Conservation (phyloP, 2,113 vertebrate genomes). For the Tamias sibiricus region DNA sequence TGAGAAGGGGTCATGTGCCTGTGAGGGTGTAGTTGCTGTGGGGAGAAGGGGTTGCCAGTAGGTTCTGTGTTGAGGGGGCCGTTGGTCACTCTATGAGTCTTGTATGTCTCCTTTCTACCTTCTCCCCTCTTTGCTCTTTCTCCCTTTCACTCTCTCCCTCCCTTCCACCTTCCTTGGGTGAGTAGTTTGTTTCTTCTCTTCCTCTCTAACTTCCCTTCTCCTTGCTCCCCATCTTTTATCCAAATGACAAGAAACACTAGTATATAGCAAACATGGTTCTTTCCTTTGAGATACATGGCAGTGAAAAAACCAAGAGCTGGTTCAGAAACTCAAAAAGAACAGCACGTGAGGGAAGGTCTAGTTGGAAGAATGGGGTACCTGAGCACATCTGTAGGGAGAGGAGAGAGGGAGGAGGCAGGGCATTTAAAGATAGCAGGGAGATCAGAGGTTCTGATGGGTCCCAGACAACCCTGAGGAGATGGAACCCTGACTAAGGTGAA, state of each 20-base stretch:
- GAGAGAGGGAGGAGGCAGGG: background rate
- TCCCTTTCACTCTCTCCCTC: background rate
- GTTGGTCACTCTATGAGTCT: background rate
- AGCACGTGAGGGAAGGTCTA: background rate
- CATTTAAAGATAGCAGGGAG: background rate
- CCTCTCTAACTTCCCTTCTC: background rate
- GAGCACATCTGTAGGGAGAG: background rate
- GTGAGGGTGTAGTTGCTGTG: background rate
- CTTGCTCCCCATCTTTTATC: background rate
- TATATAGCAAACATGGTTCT: background rate
- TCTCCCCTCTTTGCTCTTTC: background rate
- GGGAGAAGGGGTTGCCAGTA: background rate
- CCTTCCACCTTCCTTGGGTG: background rate
- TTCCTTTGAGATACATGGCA: background rate
- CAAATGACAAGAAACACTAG: background rate
- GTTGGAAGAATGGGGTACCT: background rate
- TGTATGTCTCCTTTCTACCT: background rate
- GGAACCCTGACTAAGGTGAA: background rate
- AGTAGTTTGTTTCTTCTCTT: background rate
- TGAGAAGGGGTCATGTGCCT: background rate
- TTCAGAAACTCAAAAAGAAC: slow-evolving; percentile 29
- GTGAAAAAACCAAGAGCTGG: background rate
- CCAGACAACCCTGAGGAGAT: background rate
- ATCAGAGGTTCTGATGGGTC: background rate
- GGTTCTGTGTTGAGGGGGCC: background rate